Evolutionary conservation across 2,888 invertebrate species (phyloP).

Genomic region (Auanema sp.): DNA sequence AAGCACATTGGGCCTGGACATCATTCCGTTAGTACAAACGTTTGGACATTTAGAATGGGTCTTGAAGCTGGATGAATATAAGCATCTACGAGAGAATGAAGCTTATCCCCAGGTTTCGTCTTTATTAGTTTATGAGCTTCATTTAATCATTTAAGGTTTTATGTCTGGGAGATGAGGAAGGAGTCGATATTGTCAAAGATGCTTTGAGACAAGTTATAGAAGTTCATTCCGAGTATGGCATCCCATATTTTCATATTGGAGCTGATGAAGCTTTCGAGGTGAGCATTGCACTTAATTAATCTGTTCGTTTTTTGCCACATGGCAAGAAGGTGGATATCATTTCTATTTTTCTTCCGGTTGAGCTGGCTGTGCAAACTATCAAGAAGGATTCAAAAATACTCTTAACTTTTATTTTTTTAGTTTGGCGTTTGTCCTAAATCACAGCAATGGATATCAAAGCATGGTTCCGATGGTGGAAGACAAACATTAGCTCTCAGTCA

Average conservation of each 20-base stretch:
- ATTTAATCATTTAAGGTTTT: conserved; percentile 27
- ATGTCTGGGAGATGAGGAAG: conserved; percentile 62
- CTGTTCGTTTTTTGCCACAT: no score
- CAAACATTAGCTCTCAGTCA: conserved; percentile 51
- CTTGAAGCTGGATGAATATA: conserved; percentile 75
- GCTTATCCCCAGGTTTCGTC: conserved; percentile 67
- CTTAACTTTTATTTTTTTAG: conserved; percentile 28
- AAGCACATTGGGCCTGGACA: conserved; percentile 69
- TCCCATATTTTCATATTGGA: conserved; percentile 71
- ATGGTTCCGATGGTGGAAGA: conserved; percentile 30
- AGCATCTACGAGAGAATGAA: conserved; percentile 73
- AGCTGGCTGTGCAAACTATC: no score
- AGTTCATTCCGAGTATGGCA: conserved; percentile 66
- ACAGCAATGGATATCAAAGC: conserved; percentile 42
- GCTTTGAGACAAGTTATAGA: conserved; percentile 66
- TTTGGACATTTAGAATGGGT: conserved; percentile 83
- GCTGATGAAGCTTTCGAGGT: conserved; percentile 67
- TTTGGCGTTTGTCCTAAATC: conserved; percentile 58
- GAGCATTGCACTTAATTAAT: not conserved
- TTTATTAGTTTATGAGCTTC: not conserved
- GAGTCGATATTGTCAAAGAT: conserved; percentile 64
- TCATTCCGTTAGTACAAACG: conserved; percentile 82
- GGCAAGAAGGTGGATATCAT: no score
- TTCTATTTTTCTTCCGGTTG: no score
- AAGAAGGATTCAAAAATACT: not conserved